Evolutionary conservation across 2,888 invertebrate species (phyloP).

Genomic region (Rotaria sp.): DNA sequence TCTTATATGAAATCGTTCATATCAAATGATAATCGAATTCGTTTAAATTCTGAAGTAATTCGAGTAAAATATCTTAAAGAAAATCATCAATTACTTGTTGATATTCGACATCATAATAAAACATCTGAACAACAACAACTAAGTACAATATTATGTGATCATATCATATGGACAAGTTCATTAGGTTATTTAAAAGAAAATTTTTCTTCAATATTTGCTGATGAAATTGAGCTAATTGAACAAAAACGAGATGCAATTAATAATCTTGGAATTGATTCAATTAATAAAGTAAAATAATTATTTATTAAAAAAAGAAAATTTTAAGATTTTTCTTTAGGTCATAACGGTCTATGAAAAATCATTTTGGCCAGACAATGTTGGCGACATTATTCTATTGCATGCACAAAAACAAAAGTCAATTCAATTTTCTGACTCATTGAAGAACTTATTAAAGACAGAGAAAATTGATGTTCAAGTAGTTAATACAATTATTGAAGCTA

Average conservation of each 20-base stretch:
- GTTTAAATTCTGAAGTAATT: neutral
- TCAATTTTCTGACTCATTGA: neutral
- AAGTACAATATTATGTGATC: neutral
- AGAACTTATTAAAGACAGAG: neutral
- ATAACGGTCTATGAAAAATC: neutral
- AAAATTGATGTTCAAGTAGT: neutral
- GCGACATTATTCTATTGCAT: neutral
- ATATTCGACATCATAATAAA: neutral
- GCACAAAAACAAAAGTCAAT: neutral
- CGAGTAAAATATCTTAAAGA: neutral
- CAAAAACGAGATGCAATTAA: neutral
- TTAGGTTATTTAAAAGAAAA: slow-evolving; percentile 25
- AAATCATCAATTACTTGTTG: neutral
- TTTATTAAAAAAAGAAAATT: neutral
- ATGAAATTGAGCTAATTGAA: neutral
- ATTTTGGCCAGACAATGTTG: neutral
- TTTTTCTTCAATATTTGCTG: neutral
- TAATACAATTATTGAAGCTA: neutral
- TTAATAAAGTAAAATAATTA: neutral
- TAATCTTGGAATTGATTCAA: neutral
- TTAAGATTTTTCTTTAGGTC: neutral
- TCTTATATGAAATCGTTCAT: neutral
- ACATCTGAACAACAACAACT: neutral
- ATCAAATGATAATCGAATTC: neutral
- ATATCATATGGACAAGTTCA: slow-evolving; percentile 17